phyloP scores from a whole-genome alignment of 2,888 invertebrate species.

The Drosophila macrothrix region DNA sequence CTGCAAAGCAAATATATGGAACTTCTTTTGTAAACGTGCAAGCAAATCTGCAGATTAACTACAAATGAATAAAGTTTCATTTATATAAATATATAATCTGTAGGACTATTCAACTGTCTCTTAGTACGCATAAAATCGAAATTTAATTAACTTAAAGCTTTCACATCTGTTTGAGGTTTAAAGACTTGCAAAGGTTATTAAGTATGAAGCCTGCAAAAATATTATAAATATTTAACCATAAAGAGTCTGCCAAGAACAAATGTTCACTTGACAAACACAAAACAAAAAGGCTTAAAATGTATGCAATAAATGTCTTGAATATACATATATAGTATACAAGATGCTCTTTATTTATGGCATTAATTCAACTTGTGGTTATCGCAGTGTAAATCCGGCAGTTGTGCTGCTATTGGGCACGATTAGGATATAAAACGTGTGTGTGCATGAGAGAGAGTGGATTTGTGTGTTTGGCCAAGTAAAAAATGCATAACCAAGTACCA shows the following conservation, averaged over 20 bases:
- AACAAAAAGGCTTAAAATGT: conserved; percentile 8
- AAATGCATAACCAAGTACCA: conserved; percentile 48
- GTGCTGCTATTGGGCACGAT: conserved; percentile 39
- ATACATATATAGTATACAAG: not conserved
- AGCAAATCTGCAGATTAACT: not conserved
- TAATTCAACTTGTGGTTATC: conserved; percentile 41
- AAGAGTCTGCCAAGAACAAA: not conserved
- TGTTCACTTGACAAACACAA: conserved; percentile 14
- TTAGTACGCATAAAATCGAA: not conserved
- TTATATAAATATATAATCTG: not conserved
- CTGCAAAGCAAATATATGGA: not conserved
- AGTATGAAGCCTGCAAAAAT: not conserved
- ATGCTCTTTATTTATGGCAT: conserved; percentile 17
- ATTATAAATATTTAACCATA: conserved; percentile 1
- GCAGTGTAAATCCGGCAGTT: conserved; percentile 46
- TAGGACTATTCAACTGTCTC: not conserved
- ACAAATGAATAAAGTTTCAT: not conserved
- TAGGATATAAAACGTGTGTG: conserved; percentile 26
- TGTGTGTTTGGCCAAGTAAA: conserved; percentile 48
- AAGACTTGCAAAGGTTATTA: not conserved
- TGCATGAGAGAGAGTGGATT: not conserved
- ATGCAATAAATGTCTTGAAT: conserved; percentile 1
- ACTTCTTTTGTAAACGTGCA: not conserved
- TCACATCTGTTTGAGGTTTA: not conserved
- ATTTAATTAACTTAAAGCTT: not conserved